Evolutionary conservation across 2,113 vertebrate genomes (phyloP).

Genomic region (Lagenorhynchus albirostris): DNA sequence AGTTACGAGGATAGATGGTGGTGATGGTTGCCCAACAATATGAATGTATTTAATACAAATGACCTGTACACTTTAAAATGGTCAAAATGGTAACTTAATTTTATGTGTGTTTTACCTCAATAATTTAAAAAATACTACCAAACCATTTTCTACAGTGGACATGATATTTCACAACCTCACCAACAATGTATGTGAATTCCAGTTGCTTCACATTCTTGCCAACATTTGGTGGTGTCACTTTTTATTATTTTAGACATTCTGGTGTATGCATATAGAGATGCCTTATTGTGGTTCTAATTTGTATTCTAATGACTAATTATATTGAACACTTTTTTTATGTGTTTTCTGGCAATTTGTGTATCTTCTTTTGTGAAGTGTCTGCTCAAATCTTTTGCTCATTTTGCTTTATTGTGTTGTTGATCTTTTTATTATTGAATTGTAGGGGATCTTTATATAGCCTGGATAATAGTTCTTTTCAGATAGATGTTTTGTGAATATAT

Average conservation of each 20-base stretch:
- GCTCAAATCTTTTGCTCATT: background rate
- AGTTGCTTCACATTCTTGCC: background rate
- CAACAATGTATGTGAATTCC: background rate
- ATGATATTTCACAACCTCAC: background rate
- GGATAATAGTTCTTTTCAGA: background rate
- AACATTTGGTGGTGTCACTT: background rate
- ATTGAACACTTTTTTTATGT: background rate
- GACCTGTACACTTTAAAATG: background rate
- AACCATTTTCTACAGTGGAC: background rate
- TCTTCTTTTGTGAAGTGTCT: background rate
- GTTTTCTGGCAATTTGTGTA: background rate
- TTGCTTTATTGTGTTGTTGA: background rate
- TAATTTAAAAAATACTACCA: background rate
- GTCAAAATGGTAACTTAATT: background rate
- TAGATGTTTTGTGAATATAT: background rate
- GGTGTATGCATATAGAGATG: background rate
- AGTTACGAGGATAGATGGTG: background rate
- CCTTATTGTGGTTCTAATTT: background rate
- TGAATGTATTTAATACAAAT: background rate
- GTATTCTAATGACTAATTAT: background rate
- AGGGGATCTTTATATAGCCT: background rate
- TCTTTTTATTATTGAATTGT: background rate
- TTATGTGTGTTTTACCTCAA: background rate
- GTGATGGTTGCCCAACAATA: background rate
- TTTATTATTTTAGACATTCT: background rate